Base-by-base conservation (phyloP, 1,140 invertebrate genomes). In the Drosophila simulans region DNA sequence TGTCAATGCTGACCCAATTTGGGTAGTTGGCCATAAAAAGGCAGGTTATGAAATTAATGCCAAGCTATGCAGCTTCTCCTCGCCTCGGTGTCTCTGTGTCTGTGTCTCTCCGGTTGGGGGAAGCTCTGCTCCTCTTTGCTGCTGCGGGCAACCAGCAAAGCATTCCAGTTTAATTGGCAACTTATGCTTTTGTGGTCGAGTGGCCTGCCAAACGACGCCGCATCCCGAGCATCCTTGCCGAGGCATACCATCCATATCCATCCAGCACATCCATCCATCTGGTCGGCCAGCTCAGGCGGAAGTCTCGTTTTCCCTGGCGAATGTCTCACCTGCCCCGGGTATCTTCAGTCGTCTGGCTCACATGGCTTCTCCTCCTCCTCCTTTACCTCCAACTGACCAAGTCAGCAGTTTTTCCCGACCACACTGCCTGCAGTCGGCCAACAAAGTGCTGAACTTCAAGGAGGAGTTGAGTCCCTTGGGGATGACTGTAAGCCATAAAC, bases 1-100 rank as follows among this genome's bases (percentile, higher is more conserved):
- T 89, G 84, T 89, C 84, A 89, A 89, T 89, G 84, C 84, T 89
- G 84, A 89, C 84, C 84, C 84, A 89, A 84, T 89, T 89, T 84
- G 80, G 76, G 72, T 81, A 89, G 68, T 65, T 84, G 75, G 76
- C 84, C 80, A 89, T 83, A 88, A 88, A 88, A 88, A 89, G 79
- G 84, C 80, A 88, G 75, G 80, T 80, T 89, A 89, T 89, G 80
- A 89, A 89, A 89, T 89, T 84, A 90, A 89, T 89, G 85, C 71
- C 58, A 53, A 70, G 49, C 52, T 35, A 55, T 69, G 49, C 77
- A 72, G 60, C 53, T 66, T 34, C 27, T 34, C 8, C 37, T 48
- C 13, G 27, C 37, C n/a, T 5, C 27, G 12, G 37, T 39, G 37
- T 31, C 37, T 39, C 37, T 39, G 37, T 31, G 5, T 37, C 31